Evolutionary conservation across 2,797 vertebrate species (phyloP).

Genomic region (Liasis olivaceus): DNA sequence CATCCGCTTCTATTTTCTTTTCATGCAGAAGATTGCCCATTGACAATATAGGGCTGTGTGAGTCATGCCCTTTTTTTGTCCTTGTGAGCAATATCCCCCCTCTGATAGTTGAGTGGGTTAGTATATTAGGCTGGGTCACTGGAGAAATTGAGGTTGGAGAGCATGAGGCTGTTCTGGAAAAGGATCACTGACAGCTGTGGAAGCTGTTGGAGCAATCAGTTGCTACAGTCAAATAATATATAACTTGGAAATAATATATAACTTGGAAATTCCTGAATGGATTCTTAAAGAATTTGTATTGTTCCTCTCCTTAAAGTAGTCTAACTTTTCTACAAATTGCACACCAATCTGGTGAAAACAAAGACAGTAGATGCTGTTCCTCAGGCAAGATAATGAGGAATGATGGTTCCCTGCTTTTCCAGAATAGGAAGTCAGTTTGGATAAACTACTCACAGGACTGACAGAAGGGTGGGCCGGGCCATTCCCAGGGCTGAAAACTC

Average conservation of each 20-base stretch:
- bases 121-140: not conserved
- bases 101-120: not conserved
- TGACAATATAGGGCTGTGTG: not conserved
- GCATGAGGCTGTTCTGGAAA: not conserved
- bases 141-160: not conserved
- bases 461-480: no score
- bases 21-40: not conserved
- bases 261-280: not conserved
- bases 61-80: no score
- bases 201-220: not conserved
- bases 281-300: not conserved
- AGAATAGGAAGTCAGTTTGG: not conserved
- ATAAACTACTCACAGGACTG: not conserved
- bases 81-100: not conserved
- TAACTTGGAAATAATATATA: not conserved
- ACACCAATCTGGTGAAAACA: not conserved
- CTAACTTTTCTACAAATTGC: not conserved
- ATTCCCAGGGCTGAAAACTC: not conserved
- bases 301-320: not conserved
- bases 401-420: not conserved
- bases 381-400: not conserved
- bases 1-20: not conserved
- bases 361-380: not conserved
- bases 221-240: not conserved
- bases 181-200: not conserved